Evolutionary conservation across 2,888 invertebrate species (phyloP), one percentile per base, ranked within the genome.

Genomic region (Metacarcinus magister): DNA sequence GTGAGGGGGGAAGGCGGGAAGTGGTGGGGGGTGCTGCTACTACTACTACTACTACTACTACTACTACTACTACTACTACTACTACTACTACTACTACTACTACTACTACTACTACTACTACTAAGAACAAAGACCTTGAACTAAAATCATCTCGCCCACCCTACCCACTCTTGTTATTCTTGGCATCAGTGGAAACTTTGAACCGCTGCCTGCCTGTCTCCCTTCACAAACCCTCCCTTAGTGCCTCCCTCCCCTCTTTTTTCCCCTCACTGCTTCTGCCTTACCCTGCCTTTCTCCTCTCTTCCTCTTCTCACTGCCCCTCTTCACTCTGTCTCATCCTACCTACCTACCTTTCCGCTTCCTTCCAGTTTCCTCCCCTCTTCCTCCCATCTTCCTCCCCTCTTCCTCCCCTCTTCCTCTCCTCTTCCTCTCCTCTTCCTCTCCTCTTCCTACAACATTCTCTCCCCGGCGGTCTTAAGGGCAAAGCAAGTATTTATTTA

Each of bases 11-110:
- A n/a, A n/a, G n/a, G n/a, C n/a, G n/a, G 54, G 54, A 13, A 16
- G 54, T 54, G 54, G 54, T 54, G 54, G 54, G 10, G 54, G 54
- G 3, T 82, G 32, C 82, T 32, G 8, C 67, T 82, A 75, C 75
- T 75, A 75, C 75, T 75, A 28, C 75, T 28, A 75, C 75, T 75
- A 75, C 75, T 75, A 75, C 75, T 75, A 75, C 75, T 75, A 28
- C 75, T 75, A n/a, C 28, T 75, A 75, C 75, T 75, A 75, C 75
- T 75, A 28, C 75, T 75, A 75, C 75, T 75, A 75, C 75, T 75
- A 75, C 75, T 75, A 75, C 75, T 75, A 75, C 75, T 75, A 75
- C 75, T 75, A 75, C 75, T 75, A 75, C 75, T 75, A 28, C 75
- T 75, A 75, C 75, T 75, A n/a, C 75, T 67, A 67, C 67, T 67